Evolutionary conservation across 2,797 vertebrate species (phyloP).

Genomic region (Lutjanus campechanus): DNA sequence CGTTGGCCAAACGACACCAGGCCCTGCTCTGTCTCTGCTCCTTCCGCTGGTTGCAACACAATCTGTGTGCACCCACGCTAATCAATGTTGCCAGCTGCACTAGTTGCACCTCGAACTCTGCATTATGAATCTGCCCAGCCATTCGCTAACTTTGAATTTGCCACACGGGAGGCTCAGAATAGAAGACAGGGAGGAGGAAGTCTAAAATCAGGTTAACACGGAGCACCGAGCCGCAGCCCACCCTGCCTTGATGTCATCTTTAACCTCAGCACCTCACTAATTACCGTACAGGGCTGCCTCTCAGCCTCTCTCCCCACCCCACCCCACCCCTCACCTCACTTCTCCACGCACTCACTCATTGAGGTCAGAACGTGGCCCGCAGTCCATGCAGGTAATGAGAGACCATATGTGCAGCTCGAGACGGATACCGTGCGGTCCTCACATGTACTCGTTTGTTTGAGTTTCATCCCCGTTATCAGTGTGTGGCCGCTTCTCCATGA

Average conservation of each 20-base stretch:
- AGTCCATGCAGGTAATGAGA: constrained; percentile 70
- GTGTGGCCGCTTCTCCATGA: constrained; percentile 27
- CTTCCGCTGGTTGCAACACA: constrained; percentile 9
- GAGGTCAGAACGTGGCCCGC: constrained; percentile 59
- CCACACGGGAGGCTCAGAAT: constrained; percentile 40
- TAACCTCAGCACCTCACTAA: constrained; percentile 68
- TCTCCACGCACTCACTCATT: constrained; percentile 9
- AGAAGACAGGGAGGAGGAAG: constrained; percentile 57
- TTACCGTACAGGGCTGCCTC: constrained; percentile 50
- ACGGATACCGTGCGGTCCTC: constrained; percentile 27
- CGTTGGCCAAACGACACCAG: neutral
- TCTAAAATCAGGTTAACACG: constrained; percentile 64
- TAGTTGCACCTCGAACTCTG: constrained; percentile 24
- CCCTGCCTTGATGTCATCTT: constrained; percentile 19
- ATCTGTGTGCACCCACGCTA: neutral
- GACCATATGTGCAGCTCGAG: constrained; percentile 30
- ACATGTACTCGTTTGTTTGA: constrained; percentile 31
- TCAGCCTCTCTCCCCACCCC: constrained; percentile 12
- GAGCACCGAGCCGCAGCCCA: constrained; percentile 37
- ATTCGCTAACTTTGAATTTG: constrained; percentile 34
- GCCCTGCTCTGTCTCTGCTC: neutral
- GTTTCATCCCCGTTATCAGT: constrained; percentile 47
- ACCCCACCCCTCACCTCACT: constrained; percentile 13
- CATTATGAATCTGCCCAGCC: constrained; percentile 12
- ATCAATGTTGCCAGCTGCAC: constrained; percentile 38